phyloP scores from a whole-genome alignment of 2,888 invertebrate species.

The Rhaphigaster nebulosa region DNA sequence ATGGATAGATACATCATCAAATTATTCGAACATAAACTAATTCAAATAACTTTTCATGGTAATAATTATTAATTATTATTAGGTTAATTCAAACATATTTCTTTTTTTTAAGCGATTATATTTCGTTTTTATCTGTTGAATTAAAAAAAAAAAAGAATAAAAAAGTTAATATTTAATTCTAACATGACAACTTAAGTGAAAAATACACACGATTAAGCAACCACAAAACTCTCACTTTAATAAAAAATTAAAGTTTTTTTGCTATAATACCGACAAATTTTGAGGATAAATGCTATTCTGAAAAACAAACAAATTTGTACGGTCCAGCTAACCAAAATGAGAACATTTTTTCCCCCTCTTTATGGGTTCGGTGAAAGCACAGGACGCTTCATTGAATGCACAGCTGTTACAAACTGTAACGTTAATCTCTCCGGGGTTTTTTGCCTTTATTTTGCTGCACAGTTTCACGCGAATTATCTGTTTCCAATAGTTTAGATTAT shows the following conservation, averaged over 20 bases:
- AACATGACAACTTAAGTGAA: background rate
- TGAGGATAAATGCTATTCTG: background rate
- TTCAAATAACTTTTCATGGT: too few species aligned
- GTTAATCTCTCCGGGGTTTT: background rate
- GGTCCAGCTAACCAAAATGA: conserved; percentile 14
- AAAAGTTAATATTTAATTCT: too few species aligned
- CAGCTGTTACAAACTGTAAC: conserved; percentile 7
- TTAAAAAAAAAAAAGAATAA: too few species aligned
- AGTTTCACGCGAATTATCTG: background rate
- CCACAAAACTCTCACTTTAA: background rate
- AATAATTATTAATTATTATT: too few species aligned
- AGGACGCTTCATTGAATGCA: background rate
- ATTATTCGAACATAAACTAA: too few species aligned
- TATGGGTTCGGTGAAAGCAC: background rate
- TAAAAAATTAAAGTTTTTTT: background rate
- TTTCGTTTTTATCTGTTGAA: too few species aligned
- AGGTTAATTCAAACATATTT: too few species aligned
- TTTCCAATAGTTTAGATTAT: conserved; percentile 9
- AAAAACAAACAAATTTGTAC: conserved; percentile 27
- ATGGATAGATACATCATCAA: too few species aligned
- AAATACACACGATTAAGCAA: background rate
- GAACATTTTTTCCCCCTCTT: conserved; percentile 2
- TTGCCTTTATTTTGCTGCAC: background rate
- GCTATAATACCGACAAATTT: background rate
- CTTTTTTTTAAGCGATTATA: too few species aligned